These are phyloP conservation scores for Chamaea fasciata DNA, from an alignment of 2,113 vertebrate species.

Conservation along the genomic window DNA sequence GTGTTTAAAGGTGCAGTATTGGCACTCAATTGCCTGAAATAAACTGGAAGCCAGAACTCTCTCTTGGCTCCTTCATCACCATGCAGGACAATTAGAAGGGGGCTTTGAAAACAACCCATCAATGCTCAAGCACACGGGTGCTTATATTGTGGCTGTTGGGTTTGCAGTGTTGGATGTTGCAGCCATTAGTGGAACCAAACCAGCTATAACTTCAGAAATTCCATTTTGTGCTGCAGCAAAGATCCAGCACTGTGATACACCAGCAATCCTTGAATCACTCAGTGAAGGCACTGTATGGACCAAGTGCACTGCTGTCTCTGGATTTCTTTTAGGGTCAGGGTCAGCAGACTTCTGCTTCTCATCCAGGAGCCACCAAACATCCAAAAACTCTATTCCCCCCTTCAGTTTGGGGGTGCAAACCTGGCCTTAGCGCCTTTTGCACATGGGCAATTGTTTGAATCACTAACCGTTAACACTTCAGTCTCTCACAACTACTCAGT, in stretches of 20 bases:
- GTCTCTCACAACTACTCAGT: background rate
- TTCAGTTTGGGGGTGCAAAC: rapidly evolving
- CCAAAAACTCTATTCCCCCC: background rate
- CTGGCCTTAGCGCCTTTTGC: background rate
- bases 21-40: background rate
- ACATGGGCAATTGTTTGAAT: rapidly evolving
- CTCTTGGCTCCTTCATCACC: background rate
- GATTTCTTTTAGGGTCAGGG: background rate
- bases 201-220: background rate
- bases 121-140: background rate
- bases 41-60: background rate
- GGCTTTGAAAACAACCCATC: background rate
- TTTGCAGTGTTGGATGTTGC: background rate
- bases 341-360: background rate
- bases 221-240: background rate
- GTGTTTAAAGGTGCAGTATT: background rate
- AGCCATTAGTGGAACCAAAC: background rate
- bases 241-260: background rate
- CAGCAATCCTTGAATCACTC: background rate
- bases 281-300: rapidly evolving
- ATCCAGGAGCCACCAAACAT: background rate
- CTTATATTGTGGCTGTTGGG: background rate
- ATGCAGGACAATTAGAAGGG: background rate
- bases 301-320: rapidly evolving
- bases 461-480: background rate